A percentile compares a stretch with the other conserved stretches of the same genome.
Conservation (phyloP, 2,797 vertebrate genomes). For the Vireo griseus region DNA sequence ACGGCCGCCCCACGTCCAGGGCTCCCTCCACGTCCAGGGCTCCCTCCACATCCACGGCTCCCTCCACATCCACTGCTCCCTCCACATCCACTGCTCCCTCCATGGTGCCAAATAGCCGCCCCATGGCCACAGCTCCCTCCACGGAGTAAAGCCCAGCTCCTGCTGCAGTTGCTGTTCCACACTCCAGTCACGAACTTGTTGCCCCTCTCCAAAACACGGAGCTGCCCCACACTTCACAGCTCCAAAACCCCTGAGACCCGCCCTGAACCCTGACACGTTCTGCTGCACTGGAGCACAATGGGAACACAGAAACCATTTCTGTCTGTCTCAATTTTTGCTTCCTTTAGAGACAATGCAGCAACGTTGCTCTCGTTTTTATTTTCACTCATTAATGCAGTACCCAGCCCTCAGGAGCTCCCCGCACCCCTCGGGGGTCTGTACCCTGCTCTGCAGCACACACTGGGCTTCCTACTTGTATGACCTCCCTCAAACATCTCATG, state of each 20-base stretch:
- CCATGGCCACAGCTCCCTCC: neutral
- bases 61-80: neutral
- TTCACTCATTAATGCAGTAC: neutral
- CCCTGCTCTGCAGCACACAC: neutral
- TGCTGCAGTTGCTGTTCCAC: no score
- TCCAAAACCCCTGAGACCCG: fast-evolving
- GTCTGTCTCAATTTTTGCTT: neutral
- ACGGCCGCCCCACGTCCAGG: neutral
- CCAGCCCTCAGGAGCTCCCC: neutral
- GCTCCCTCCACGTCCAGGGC: neutral
- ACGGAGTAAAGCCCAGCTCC: fast-evolving
- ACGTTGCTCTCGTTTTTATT: fast-evolving
- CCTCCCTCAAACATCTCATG: neutral
- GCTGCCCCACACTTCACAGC: neutral
- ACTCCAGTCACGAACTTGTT: fast-evolving
- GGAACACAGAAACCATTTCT: neutral
- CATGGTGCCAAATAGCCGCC: neutral
- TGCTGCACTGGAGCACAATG: neutral
- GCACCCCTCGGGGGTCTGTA: fast-evolving
- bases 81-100: neutral
- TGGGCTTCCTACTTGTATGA: neutral
- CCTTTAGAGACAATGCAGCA: fast-evolving
- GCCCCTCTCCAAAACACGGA: fast-evolving
- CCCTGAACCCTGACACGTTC: fast-evolving
- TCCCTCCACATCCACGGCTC: neutral